Base-by-base conservation (phyloP, 1,140 invertebrate species). In the Tetramorium parvispinum region DNA sequence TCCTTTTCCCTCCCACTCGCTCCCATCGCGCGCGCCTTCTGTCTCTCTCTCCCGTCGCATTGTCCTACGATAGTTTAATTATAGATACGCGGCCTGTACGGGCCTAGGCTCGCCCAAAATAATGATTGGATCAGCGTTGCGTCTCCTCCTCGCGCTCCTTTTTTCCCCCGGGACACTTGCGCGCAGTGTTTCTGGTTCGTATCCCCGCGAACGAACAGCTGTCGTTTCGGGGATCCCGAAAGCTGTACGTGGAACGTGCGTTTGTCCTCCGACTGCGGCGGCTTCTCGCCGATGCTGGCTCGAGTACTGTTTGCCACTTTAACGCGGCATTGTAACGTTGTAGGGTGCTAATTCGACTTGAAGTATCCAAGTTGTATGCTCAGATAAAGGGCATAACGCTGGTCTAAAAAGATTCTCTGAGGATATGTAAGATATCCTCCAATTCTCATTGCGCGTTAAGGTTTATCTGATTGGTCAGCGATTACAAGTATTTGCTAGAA, bases 21-120 rank as follows among this genome's bases (percentile, higher is more conserved):
- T 85, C 68, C 2, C 6, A 0, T 8, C 43, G 7, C 43, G 43
- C 11, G 32, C 43, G 43, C 43, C 55, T 78, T 73, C 57, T 55
- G 13, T 76, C 46, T 88, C 61, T 70, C 77, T 71, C 75, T 88
- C 88, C 88, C 89, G 78, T 89, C 87, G 86, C 89, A 93, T 92
- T 93, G 91, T 93, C 92, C 91, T 91, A 92, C 91, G 92, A 93
- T 92, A 93, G 93, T 92, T 94, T 94, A 94, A 94, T 93, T 93
- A 94, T 94, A 94, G 92, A 90, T 81, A 76, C 81, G 88, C 87
- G 57, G 88, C 87, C 88, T 86, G 89, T 89, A 91, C 90, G 85
- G 87, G 90, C 91, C 92, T 91, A 94, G 91, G 91, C 92, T 92
- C 90, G 93, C 93, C 93, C 88, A 93, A 94, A 94, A 94, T 94